phyloP scores from a whole-genome alignment of 1,140 invertebrate genomes.

The Atta cephalotes region DNA sequence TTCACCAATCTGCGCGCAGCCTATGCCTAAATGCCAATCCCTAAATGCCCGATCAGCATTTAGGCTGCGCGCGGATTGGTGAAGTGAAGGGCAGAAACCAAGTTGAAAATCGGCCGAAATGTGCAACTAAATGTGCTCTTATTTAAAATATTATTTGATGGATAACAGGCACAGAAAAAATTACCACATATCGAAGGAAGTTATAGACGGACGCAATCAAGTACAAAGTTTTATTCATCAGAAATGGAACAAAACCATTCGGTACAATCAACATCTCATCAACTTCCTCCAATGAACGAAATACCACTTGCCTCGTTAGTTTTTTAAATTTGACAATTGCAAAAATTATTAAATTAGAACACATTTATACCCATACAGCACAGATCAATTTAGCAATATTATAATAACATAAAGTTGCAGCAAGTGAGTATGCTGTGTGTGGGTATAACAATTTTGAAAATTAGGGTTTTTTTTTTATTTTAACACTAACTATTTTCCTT shows the following conservation, averaged over 20 bases:
- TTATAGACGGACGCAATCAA: constrained; percentile 76
- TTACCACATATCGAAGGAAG: constrained; percentile 65
- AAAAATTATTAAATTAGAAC: constrained; percentile 23
- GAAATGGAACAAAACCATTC: constrained; percentile 76
- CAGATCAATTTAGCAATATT: too few relatives aligned
- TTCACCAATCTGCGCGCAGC: too few relatives aligned
- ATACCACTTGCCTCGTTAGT: constrained; percentile 82
- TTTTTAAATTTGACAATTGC: constrained; percentile 8
- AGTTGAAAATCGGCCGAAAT: too few relatives aligned
- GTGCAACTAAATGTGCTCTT: too few relatives aligned
- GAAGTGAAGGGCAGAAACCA: too few relatives aligned
- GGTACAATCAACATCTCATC: constrained; percentile 57
- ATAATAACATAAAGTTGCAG: too few relatives aligned
- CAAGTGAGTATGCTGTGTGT: too few relatives aligned
- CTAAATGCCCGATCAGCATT: too few relatives aligned
- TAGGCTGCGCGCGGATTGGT: too few relatives aligned
- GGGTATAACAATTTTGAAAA: too few relatives aligned
- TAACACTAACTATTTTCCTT: not conserved
- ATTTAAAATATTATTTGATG: not conserved
- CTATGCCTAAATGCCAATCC: too few relatives aligned
- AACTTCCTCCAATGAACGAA: constrained; percentile 67
- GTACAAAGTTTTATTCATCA: constrained; percentile 55
- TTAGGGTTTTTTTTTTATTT: constrained; percentile 5
- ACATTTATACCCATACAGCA: not conserved
- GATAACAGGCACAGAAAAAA: constrained; percentile 70